These are phyloP conservation scores for Sebastes schlegelii DNA, from an alignment of 2,113 vertebrate species.

Conservation along the genomic window DNA sequence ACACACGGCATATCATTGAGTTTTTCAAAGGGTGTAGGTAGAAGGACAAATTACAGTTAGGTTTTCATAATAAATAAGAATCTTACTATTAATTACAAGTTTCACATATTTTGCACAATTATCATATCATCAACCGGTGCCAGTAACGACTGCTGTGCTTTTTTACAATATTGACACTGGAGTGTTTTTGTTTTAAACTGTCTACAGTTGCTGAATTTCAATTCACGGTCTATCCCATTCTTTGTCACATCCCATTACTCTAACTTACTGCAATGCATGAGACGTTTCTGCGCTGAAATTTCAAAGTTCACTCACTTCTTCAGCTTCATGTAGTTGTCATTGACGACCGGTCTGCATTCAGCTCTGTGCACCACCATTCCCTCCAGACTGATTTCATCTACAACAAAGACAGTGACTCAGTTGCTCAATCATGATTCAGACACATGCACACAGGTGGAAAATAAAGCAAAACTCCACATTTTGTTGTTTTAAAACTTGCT, in stretches of 20 bases:
- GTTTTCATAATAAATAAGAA: neutral
- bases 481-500: neutral
- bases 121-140: neutral
- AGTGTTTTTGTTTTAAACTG: neutral
- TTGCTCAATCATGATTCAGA: constrained; percentile 42
- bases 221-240: too few species aligned
- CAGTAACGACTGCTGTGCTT: neutral
- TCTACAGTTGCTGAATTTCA: neutral
- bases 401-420: constrained; percentile 64
- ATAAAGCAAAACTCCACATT: neutral
- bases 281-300: neutral
- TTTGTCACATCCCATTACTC: neutral
- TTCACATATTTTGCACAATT: neutral
- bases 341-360: constrained; percentile 77
- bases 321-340: constrained; percentile 81
- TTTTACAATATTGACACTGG: neutral
- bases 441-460: neutral
- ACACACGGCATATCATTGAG: neutral
- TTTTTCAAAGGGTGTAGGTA: neutral
- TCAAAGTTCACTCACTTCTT: constrained; percentile 73
- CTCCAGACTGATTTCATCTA: constrained; percentile 76
- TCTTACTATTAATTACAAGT: neutral
- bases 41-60: neutral
- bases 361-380: constrained; percentile 80
- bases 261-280: neutral